Base-by-base conservation (phyloP, 2,113 vertebrate species). In the Myiopsitta monachus region DNA sequence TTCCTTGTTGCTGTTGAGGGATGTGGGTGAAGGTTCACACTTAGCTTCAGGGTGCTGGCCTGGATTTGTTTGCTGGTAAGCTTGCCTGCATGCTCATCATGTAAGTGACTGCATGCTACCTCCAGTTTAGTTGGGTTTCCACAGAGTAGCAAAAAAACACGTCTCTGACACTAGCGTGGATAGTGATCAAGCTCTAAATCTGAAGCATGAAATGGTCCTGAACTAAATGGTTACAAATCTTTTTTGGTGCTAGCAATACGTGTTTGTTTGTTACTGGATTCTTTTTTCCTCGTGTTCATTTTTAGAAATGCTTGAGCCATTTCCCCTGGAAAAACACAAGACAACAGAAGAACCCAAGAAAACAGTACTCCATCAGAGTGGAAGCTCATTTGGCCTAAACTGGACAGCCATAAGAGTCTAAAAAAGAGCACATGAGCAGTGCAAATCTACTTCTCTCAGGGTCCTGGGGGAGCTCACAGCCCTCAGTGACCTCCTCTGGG, bases 141-240 rank as follows among this genome's bases (percentile, higher is more conserved):
- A 26, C 5, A 39, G 36, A 22, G 44, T 3, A 8, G 51, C 17
- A 82, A 66, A 77, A 28, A 3, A 18, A 30, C n/a, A 36, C 13
- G 9, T 4, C 18, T 36, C 11, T 57, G 28, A 57, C 61, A 44
- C 10, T 10, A 74, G 41, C 0, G 0, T 59, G 51, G 38, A 11
- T 67, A 52, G 61, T 46, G 38, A 66, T n/a, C 38, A 64, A 78
- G 44, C 38, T 15, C 28, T 66, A 39, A 23, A 12, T 12, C 0
- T 0, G 31, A 66, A 36, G 44, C 14, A 88, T 28, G 41, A 43
- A 16, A 10, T 38, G 28, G 23, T 59, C 36, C 66, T 64, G 27
- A 44, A 19, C 33, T 66, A 44, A 49, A 51, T 31, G 57, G 38
- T 17, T 72, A 49, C 13, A 66, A 49, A 59, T 9, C 39, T 41